These are phyloP conservation scores for Drosophila setosimentum DNA, from an alignment of 2,888 invertebrate genomes.

Conservation along the genomic window DNA sequence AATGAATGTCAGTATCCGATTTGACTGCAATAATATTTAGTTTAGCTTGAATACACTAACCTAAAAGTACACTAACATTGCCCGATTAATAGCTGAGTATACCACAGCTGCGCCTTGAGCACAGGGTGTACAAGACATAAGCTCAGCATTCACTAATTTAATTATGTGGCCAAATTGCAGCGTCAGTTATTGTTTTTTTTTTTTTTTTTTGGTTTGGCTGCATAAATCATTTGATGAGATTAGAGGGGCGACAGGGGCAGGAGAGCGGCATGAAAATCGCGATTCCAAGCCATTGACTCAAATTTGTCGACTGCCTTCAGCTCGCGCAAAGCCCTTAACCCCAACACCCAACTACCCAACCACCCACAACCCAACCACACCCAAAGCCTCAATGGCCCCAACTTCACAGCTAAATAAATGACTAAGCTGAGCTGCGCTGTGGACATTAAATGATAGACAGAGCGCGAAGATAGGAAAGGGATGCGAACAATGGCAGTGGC, in stretches of 20 bases:
- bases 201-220: conserved; percentile 29
- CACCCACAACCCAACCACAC: not conserved
- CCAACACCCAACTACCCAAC: not conserved
- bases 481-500: conserved; percentile 3
- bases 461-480: not conserved
- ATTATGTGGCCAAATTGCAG: conserved; percentile 66
- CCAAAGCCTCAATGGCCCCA: not conserved
- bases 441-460: conserved; percentile 40
- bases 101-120: not conserved
- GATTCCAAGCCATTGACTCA: conserved; percentile 67
- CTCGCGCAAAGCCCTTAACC: not conserved
- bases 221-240: conserved; percentile 53
- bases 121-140: conserved; percentile 37
- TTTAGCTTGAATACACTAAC: not conserved
- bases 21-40: not conserved
- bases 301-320: conserved; percentile 56
- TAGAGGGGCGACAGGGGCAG: not conserved
- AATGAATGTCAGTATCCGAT: not conserved
- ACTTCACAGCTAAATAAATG: conserved; percentile 15
- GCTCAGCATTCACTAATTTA: conserved; percentile 68
- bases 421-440: conserved; percentile 34
- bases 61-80: not conserved
- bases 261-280: conserved; percentile 43
- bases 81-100: not conserved
- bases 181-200: conserved; percentile 32